A percentile compares a stretch with the other conserved stretches of the same genome.
Evolutionary conservation across 2,797 vertebrate genomes (phyloP).

Genomic region (Otolemur crassicaudatus): DNA sequence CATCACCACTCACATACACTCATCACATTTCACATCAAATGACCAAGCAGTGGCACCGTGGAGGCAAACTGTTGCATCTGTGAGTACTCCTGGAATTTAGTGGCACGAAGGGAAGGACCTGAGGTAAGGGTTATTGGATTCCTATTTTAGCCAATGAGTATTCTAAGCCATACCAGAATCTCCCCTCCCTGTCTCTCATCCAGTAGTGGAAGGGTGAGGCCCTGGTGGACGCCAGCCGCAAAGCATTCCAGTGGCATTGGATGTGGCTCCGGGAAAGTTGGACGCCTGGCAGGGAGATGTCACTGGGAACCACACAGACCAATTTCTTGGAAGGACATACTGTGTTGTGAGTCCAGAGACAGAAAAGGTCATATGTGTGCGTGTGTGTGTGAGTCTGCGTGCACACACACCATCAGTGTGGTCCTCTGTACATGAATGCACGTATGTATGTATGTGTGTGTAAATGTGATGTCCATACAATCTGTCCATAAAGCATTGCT

Average conservation of each 20-base stretch:
- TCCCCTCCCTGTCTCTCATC: background rate
- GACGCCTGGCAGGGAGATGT: slow-evolving; percentile 65
- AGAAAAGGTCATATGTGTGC: background rate
- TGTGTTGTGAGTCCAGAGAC: slow-evolving; percentile 51
- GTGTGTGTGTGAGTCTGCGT: rapidly evolving
- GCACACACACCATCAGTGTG: background rate
- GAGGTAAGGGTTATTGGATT: background rate
- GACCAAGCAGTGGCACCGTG: rapidly evolving
- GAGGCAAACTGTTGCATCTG: background rate
- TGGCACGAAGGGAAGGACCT: background rate
- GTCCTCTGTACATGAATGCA: background rate
- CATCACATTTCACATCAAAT: rapidly evolving
- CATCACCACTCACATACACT: rapidly evolving
- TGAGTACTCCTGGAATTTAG: background rate
- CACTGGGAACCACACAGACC: slow-evolving; percentile 60
- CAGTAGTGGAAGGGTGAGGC: slow-evolving; percentile 1
- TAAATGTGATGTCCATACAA: no score
- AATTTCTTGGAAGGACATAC: slow-evolving; percentile 78
- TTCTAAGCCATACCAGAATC: background rate
- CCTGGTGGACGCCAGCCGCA: background rate
- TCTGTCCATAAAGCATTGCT: background rate
- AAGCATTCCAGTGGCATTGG: slow-evolving; percentile 67
- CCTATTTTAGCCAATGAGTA: background rate
- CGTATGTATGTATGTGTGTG: background rate
- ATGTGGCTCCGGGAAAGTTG: slow-evolving; percentile 47